phyloP scores from a whole-genome alignment of 2,888 invertebrate genomes.

The Lasioglossum marginatum region DNA sequence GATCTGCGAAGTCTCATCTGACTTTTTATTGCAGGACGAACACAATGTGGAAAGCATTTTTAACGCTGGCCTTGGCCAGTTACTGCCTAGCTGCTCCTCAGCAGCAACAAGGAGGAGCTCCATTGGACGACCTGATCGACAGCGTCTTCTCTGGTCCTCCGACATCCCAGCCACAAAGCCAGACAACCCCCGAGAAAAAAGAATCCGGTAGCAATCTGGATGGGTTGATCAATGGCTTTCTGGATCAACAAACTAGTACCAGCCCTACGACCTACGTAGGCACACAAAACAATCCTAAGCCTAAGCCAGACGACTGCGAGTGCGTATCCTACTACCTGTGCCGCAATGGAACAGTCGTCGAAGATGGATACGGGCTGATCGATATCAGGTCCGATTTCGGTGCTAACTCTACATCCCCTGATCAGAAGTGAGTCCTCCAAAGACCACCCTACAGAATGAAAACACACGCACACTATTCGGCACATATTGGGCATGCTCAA shows the following conservation, averaged over 20 bases:
- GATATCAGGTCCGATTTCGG: slow-evolving; percentile 88
- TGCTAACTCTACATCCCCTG: background rate
- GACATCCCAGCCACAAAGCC: background rate
- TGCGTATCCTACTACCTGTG: slow-evolving; percentile 93
- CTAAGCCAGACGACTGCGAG: slow-evolving; percentile 85
- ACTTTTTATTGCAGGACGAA: slow-evolving; percentile 17
- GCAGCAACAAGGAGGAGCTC: background rate
- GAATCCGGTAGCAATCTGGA: background rate
- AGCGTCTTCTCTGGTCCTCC: background rate
- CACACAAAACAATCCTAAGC: slow-evolving; percentile 12
- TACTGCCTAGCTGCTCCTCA: slow-evolving; percentile 64
- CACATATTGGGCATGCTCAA: background rate
- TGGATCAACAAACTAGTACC: slow-evolving; percentile 7
- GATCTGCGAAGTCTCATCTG: background rate
- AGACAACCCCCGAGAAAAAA: background rate
- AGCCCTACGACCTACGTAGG: background rate
- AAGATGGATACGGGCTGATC: slow-evolving; percentile 90
- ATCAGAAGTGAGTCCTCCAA: slow-evolving; percentile 67
- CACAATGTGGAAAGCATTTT: slow-evolving; percentile 89
- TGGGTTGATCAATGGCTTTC: slow-evolving; percentile 37
- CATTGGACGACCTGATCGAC: slow-evolving; percentile 60
- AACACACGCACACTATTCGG: background rate
- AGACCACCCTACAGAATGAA: slow-evolving; percentile 36
- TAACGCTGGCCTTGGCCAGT: slow-evolving; percentile 89
- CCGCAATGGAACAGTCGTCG: slow-evolving; percentile 87